Evolutionary conservation across 2,113 vertebrate species (phyloP).

Genomic region (Antechinus stuartii): DNA sequence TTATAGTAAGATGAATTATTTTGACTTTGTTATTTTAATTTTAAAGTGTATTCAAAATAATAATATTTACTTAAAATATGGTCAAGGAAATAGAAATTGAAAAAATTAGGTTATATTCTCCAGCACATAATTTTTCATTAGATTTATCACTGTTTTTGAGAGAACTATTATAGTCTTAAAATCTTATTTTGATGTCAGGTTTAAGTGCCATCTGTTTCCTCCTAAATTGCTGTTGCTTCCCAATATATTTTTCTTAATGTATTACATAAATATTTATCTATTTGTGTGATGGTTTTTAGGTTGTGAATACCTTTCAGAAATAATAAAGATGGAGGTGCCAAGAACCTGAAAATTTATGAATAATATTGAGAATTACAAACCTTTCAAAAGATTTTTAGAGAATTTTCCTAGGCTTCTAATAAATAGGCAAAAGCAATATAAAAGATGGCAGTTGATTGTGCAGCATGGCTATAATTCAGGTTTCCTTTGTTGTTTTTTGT

Average conservation of each 20-base stretch:
- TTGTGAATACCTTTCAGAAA: not conserved
- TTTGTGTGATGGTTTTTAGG: constrained; percentile 32
- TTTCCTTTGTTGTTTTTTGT: too few relatives aligned
- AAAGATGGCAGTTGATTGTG: not conserved
- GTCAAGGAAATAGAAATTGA: constrained; percentile 34
- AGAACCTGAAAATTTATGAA: constrained; percentile 15
- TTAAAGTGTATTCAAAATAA: constrained; percentile 17
- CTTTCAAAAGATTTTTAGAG: constrained; percentile 58
- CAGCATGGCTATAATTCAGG: not conserved
- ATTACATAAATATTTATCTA: constrained; percentile 28
- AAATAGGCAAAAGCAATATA: constrained; percentile 40
- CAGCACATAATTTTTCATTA: constrained; percentile 26
- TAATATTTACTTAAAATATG: constrained; percentile 42
- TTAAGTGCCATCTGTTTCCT: constrained; percentile 29
- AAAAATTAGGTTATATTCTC: constrained; percentile 36
- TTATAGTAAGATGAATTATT: constrained; percentile 55
- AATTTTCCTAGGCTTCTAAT: constrained; percentile 21
- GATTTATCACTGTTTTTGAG: constrained; percentile 35
- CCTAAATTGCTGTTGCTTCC: constrained; percentile 44
- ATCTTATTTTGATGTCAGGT: not conserved
- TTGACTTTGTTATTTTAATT: not conserved
- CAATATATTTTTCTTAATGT: constrained; percentile 13
- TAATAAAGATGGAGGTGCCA: not conserved
- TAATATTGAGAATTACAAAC: not conserved
- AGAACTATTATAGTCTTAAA: constrained; percentile 11